A percentile compares a stretch with the other conserved stretches of the same genome.
These are phyloP conservation scores for Neodiprion pinetum DNA, from an alignment of 1,140 invertebrate genomes.

Conservation along the genomic window DNA sequence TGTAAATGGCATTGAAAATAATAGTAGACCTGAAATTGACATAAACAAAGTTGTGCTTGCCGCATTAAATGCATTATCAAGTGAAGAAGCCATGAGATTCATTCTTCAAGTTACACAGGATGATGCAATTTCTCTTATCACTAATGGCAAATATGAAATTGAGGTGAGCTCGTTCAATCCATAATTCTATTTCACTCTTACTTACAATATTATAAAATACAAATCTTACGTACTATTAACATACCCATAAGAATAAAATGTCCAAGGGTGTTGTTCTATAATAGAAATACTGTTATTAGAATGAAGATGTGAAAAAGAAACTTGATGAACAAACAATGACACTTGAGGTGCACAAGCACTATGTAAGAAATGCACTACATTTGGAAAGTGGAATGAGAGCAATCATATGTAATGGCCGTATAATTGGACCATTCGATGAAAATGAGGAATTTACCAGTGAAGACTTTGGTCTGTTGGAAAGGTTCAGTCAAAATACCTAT, in stretches of 20 bases:
- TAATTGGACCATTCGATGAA: conserved; percentile 83
- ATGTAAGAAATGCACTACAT: conserved; percentile 61
- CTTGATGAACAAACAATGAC: conserved; percentile 50
- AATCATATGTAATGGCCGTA: conserved; percentile 88
- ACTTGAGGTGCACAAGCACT: conserved; percentile 62
- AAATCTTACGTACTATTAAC: too few relatives aligned
- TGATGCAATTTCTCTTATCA: conserved; percentile 37
- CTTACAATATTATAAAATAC: too few relatives aligned
- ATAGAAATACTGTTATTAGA: conserved; percentile 29
- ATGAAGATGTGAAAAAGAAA: conserved; percentile 44
- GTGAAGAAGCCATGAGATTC: conserved; percentile 43
- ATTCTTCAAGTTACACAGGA: conserved; percentile 47
- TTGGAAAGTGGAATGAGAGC: conserved; percentile 66
- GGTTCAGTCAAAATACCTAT: conserved; percentile 75
- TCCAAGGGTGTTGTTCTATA: not conserved
- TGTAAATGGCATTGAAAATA: conserved; percentile 40
- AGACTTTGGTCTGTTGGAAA: conserved; percentile 91
- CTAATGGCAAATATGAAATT: conserved; percentile 36
- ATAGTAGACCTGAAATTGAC: conserved; percentile 27
- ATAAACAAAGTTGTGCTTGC: conserved; percentile 52
- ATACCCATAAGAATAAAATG: not conserved
- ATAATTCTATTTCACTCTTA: not conserved
- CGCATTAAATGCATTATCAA: conserved; percentile 42
- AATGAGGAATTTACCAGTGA: conserved; percentile 86
- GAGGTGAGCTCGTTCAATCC: conserved; percentile 35